Base-by-base conservation (phyloP, 2,888 invertebrate species). In the Dascillus cervinus region DNA sequence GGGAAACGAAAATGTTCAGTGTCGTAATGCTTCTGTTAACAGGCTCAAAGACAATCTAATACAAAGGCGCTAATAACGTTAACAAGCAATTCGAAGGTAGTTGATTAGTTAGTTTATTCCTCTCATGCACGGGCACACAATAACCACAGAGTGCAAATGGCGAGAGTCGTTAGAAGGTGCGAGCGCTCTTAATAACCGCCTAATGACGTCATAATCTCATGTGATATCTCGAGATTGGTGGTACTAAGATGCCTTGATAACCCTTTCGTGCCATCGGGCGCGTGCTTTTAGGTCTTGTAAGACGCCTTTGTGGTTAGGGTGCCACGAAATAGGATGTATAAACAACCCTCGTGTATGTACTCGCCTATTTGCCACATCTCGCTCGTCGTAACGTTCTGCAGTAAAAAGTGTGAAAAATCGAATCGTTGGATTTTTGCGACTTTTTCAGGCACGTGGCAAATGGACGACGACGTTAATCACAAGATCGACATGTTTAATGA, bases 191-290 rank as follows among this genome's bases (percentile, higher is more conserved):
- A 53, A 52, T 53, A 53, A 52, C 49, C 46, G 43, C 36, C 51
- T 53, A 53, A 53, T 53, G 50, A 52, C 50, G 49, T 50, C 53
- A 50, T 53, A 53, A 53, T 53, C 53, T 49, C 47, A 43, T 52
- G 53, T 50, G 53, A 53, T 53, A 52, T 52, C 53, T 49, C 41
- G 49, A 50, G 51, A 51, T 50, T 50, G 49, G 44, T 38, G 48
- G 41, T 40, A 44, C 46, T 43, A 43, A 46, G 44, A 47, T 40
- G 39, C 40, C 32, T 34, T 33, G 41, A 41, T 42, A 42, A 44
- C 41, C 44, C 44, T 41, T 33, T 39, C 30, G 33, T 28, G 27
- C 37, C 25, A 39, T 29, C 34, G 19, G 4, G 32, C 32, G 36
- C 38, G 36, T 36, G 39, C 35, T 26, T 39, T 32, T 26, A 27